Evolutionary conservation across 2,113 vertebrate genomes (phyloP), one percentile per base, ranked within the genome.

Genomic region (Ptychochromis oligacanthus): DNA sequence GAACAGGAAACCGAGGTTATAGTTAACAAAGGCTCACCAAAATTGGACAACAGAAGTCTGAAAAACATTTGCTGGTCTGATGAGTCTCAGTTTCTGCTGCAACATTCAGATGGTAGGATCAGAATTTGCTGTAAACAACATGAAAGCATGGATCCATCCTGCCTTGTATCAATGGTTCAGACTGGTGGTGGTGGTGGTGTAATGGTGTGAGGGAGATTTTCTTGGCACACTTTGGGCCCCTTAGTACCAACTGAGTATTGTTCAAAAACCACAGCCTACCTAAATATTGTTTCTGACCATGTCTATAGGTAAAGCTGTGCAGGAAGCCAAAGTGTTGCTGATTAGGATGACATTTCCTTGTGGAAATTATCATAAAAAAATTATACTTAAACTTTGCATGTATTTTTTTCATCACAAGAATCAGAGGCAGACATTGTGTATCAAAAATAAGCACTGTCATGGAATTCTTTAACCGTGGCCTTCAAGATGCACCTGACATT

Each of bases 401-500:
- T 43, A 60, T 13, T 31, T 72, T 31, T 70, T 83, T 43, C 65
- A 31, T 61, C 13, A 15, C 20, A 52, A 81, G 4, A 57, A 64
- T 86, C 80, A 17, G 67, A 60, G 56, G 82, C 76, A 61, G 84
- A 81, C 61, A 52, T 26, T 76, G 28, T 80, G 20, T 78, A 24
- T 79, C 58, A 74, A 60, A 65, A 65, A 80, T 54, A 34, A 77
- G 70, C 17, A 4, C 64, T 43, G 52, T 57, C 22, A 40, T 43
- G 31, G 55, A 85, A 61, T 49, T 56, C 79, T 81, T 88, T 78
- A 2, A 81, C 79, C 10, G 57, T 55, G 79, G 84, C 88, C 90
- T 87, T 80, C 88, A 91, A 91, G 84, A 79, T 31, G 77, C 40
- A 80, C 10, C 75, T 89, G 86, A 88, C 86, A 91, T 93, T 93